A percentile compares a stretch with the other conserved stretches of the same genome.
Conservation (phyloP, 2,113 vertebrate species). For the Cyanoramphus novaezelandiae region DNA sequence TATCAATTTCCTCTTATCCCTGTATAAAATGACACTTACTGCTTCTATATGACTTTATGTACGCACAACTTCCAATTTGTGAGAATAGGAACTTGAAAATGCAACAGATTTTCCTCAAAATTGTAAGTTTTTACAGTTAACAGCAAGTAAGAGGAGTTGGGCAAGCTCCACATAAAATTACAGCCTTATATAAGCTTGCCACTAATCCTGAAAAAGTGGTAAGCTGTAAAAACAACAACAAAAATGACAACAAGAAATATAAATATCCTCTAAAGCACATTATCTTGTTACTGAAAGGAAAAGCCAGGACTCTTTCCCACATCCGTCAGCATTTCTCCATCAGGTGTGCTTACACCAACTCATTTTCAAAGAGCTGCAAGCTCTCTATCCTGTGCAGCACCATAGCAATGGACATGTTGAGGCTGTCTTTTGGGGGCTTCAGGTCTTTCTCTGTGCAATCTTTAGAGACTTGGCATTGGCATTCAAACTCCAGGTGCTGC, state of each 20-base stretch:
- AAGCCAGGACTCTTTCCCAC: not conserved
- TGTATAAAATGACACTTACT: not conserved
- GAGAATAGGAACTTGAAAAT: not conserved
- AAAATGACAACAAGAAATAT: not conserved
- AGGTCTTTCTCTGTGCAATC: fast-evolving
- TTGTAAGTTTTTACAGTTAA: not conserved
- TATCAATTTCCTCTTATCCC: not conserved
- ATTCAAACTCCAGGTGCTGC: not conserved
- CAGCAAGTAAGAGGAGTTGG: not conserved
- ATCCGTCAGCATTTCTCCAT: not conserved
- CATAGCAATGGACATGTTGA: fast-evolving
- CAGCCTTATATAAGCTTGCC: not conserved
- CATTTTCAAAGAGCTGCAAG: not conserved
- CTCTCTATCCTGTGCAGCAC: not conserved
- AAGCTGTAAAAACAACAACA: not conserved
- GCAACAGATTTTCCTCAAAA: not conserved
- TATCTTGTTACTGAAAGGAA: not conserved
- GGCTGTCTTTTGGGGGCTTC: fast-evolving
- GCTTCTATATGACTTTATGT: not conserved
- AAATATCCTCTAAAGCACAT: not conserved
- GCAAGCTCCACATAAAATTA: not conserved
- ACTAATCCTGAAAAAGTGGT: not conserved
- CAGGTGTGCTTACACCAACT: fast-evolving
- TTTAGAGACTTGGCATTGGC: not conserved
- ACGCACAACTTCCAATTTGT: not conserved